phyloP scores from a whole-genome alignment of 2,797 vertebrate species.

The Phoebastria nigripes region DNA sequence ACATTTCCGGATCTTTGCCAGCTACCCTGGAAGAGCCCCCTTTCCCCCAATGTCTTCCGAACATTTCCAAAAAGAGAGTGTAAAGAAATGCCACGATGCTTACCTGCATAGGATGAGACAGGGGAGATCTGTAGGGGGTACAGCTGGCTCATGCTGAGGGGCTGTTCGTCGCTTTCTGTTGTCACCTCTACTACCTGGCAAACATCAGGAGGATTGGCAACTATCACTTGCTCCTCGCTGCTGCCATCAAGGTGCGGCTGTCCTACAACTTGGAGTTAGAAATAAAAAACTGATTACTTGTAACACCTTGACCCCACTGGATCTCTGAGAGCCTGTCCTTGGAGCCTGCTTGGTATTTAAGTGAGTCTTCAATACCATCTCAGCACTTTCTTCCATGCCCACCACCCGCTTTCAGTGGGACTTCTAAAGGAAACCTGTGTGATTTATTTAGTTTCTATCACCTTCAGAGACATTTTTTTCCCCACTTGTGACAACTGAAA shows the following conservation, averaged over 20 bases:
- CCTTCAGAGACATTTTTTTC: not conserved
- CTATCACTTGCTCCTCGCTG: conserved; percentile 86
- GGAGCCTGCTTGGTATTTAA: not conserved
- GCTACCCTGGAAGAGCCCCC: not conserved
- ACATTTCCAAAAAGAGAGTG: not conserved
- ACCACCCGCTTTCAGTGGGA: not conserved
- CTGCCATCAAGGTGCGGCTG: conserved; percentile 74
- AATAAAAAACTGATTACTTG: not conserved
- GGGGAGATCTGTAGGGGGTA: conserved; percentile 97
- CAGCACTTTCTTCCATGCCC: not conserved
- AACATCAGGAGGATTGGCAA: conserved; percentile 90
- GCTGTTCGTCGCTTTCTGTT: conserved; percentile 94
- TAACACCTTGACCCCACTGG: accelerated
- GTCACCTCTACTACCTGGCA: conserved; percentile 97
- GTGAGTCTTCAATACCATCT: not conserved
- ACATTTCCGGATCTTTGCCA: not conserved
- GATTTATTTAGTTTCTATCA: not conserved
- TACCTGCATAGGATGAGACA: conserved; percentile 91
- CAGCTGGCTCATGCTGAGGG: conserved; percentile 88
- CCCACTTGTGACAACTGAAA: not conserved
- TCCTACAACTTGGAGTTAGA: conserved; percentile 72
- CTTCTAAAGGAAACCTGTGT: not conserved
- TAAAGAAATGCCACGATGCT: conserved; percentile 37
- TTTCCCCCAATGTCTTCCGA: not conserved
- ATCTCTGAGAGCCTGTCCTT: not conserved